Evolutionary conservation across 2,113 vertebrate genomes (phyloP).

Genomic region (Salvelinus fontinalis): DNA sequence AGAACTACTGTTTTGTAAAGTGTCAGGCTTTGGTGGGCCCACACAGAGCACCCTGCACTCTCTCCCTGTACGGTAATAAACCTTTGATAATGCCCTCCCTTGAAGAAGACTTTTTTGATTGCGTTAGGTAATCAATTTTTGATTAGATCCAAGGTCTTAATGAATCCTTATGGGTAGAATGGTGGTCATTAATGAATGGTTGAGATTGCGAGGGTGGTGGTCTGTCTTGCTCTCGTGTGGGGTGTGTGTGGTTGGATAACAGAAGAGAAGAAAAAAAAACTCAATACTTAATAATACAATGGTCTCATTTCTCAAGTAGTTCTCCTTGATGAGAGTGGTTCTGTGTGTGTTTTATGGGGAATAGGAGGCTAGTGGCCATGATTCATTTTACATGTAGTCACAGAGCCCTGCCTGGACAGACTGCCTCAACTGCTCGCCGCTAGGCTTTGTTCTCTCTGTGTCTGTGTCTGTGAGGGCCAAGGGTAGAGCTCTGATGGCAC

Average conservation of each 20-base stretch:
- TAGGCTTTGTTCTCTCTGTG: constrained; percentile 46
- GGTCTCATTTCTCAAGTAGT: no score
- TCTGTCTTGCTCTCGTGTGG: no score
- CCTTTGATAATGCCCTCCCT: not conserved
- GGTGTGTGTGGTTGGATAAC: no score
- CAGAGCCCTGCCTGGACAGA: constrained; percentile 39
- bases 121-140: not conserved
- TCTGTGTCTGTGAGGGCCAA: not conserved
- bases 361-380: constrained; percentile 50
- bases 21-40: not conserved
- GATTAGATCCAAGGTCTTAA: no score
- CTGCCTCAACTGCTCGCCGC: constrained; percentile 3
- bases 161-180: no score
- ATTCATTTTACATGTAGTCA: constrained; percentile 48
- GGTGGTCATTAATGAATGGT: no score
- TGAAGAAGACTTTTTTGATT: not conserved
- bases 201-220: no score
- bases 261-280: no score
- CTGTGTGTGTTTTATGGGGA: constrained; percentile 43
- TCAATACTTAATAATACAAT: no score
- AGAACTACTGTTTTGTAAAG: constrained; percentile 2
- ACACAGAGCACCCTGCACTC: constrained; percentile 1
- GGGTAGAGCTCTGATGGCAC: not conserved
- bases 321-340: no score
- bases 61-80: constrained; percentile 45